Percentiles rank a stretch among this genome's conserved stretches.
phyloP scores from a whole-genome alignment of 2,888 invertebrate species.

The Acronicta alni region DNA sequence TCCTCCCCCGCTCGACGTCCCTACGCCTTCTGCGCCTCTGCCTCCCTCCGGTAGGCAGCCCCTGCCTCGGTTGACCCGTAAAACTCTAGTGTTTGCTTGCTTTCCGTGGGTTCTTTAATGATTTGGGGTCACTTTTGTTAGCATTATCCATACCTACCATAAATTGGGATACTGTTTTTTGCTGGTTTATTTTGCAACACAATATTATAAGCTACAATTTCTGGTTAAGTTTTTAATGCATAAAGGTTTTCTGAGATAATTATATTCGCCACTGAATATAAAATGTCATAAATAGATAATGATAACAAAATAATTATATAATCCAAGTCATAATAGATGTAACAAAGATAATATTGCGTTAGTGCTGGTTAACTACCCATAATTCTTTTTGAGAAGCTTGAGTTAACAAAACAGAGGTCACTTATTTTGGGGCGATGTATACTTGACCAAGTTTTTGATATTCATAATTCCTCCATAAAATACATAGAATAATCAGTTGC shows the following conservation, averaged over 20 bases:
- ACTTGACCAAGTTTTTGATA: slow-evolving; percentile 64
- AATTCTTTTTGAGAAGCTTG: slow-evolving; percentile 52
- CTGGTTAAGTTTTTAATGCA: background rate
- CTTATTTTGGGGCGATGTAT: slow-evolving; percentile 59
- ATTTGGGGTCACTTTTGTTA: slow-evolving; percentile 68
- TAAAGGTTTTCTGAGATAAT: too few species aligned
- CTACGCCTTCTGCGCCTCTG: slow-evolving; percentile 76
- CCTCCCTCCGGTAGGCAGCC: slow-evolving; percentile 72
- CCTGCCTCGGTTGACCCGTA: slow-evolving; percentile 81
- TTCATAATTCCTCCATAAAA: slow-evolving; percentile 55
- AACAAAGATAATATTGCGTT: slow-evolving; percentile 40
- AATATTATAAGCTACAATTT: background rate
- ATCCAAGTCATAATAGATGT: slow-evolving; percentile 30
- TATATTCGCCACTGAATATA: too few species aligned
- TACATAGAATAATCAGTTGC: slow-evolving; percentile 45
- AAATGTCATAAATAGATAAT: slow-evolving; percentile 11
- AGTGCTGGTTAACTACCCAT: slow-evolving; percentile 55
- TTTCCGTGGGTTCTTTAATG: slow-evolving; percentile 76
- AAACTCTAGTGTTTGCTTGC: slow-evolving; percentile 83
- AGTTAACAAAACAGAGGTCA: slow-evolving; percentile 57
- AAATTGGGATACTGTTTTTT: slow-evolving; percentile 19
- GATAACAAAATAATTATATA: slow-evolving; percentile 41
- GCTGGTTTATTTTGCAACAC: slow-evolving; percentile 1
- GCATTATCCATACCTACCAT: slow-evolving; percentile 42
- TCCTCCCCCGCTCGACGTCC: slow-evolving; percentile 80